These are phyloP conservation scores for Lissonota sp. DNA, from an alignment of 2,888 invertebrate species.

Conservation along the genomic window DNA sequence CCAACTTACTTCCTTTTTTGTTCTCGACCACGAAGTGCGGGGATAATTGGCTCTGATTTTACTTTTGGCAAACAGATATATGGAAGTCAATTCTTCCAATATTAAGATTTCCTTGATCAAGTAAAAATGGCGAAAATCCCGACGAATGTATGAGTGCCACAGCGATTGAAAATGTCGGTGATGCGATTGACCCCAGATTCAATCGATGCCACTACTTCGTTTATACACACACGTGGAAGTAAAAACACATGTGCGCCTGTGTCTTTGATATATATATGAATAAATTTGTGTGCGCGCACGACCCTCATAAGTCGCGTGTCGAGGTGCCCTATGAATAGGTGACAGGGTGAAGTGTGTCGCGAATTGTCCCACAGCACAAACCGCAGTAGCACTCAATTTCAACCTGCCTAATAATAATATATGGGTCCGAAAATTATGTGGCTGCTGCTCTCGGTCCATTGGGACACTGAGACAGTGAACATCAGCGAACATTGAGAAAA, in stretches of 20 bases:
- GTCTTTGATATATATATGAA: not conserved
- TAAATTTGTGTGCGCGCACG: not conserved
- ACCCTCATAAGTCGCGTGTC: slow-evolving; percentile 49
- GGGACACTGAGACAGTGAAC: slow-evolving; percentile 44
- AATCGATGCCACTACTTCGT: not conserved
- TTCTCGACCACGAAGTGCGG: no score
- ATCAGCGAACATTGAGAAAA: slow-evolving; percentile 24
- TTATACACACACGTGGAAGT: not conserved
- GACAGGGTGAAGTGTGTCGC: slow-evolving; percentile 40
- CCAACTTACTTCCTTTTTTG: no score
- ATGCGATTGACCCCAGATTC: not conserved
- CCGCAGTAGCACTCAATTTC: slow-evolving; percentile 8
- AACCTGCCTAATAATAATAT: slow-evolving; percentile 32
- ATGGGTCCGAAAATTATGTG: not conserved
- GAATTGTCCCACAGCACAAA: slow-evolving; percentile 43
- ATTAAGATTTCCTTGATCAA: no score
- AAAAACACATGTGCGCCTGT: not conserved
- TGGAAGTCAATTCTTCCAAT: no score
- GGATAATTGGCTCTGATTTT: no score
- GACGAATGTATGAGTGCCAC: no score
- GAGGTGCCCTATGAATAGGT: slow-evolving; percentile 35
- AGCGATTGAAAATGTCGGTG: no score
- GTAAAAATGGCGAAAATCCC: no score
- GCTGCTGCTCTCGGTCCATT: slow-evolving; percentile 37
- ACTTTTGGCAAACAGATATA: no score